A percentile compares a stretch with the other conserved stretches of the same genome.
These are phyloP conservation scores for Neolamprologus ventralis DNA, from an alignment of 2,113 vertebrate genomes.

Conservation along the genomic window DNA sequence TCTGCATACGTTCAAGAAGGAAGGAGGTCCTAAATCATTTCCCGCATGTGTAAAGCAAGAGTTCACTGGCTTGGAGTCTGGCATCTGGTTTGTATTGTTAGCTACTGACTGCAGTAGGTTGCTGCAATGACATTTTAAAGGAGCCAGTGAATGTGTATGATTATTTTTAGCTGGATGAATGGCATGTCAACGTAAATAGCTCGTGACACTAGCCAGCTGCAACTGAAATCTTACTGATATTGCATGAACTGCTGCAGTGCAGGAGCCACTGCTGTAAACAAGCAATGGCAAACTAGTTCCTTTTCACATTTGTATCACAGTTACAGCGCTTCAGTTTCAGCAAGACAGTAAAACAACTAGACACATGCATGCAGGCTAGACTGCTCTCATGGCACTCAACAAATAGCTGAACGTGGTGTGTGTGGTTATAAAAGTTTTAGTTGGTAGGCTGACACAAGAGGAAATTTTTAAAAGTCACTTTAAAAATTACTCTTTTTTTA, in stretches of 20 bases:
- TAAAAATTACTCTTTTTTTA: not conserved
- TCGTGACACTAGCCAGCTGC: conserved; percentile 34
- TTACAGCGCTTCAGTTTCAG: not conserved
- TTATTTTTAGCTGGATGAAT: conserved; percentile 61
- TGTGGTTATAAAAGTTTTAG: not conserved
- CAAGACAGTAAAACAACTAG: not conserved
- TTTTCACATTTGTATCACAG: not conserved
- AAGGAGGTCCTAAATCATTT: not conserved
- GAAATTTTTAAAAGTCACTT: not conserved
- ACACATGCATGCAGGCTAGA: not conserved
- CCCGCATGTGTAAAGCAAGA: not conserved
- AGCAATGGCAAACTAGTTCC: not conserved
- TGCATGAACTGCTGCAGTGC: not conserved
- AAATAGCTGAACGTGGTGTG: too few relatives aligned
- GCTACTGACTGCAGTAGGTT: not conserved
- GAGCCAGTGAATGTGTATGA: conserved; percentile 5
- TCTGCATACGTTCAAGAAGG: not conserved
- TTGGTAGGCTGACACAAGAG: not conserved
- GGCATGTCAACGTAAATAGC: conserved; percentile 64
- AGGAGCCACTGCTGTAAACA: conserved; percentile 3
- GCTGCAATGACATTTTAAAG: conserved; percentile 45
- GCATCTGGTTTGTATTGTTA: not conserved
- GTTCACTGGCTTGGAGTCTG: not conserved
- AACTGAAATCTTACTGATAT: conserved; percentile 19
- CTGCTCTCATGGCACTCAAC: not conserved